A percentile compares a stretch with the other conserved stretches of the same genome.
These are phyloP conservation scores for Phrynocephalus versicolor DNA, from an alignment of 2,113 vertebrate genomes.

Conservation along the genomic window DNA sequence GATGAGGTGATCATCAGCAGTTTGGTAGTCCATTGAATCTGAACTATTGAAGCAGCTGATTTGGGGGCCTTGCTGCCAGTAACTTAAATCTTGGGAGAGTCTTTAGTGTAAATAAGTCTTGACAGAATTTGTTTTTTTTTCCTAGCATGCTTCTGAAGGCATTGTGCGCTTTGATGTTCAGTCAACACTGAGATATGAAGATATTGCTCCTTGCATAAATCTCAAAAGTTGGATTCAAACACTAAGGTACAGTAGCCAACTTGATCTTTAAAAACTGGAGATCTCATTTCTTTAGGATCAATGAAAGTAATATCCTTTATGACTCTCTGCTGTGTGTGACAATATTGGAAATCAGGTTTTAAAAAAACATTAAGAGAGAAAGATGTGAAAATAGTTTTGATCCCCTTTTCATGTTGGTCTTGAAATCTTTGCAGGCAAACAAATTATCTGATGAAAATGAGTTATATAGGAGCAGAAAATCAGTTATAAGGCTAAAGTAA, in stretches of 20 bases:
- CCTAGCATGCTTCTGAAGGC: slow-evolving; percentile 93
- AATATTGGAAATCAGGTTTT: neutral
- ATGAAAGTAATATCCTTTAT: neutral
- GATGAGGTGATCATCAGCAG: no score
- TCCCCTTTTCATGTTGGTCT: neutral
- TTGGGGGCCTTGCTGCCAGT: no score
- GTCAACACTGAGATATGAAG: slow-evolving; percentile 91
- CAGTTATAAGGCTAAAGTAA: neutral
- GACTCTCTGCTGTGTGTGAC: no score
- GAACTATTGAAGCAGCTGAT: no score
- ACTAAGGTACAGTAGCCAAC: slow-evolving; percentile 79
- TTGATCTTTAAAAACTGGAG: neutral
- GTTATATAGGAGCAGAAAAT: neutral
- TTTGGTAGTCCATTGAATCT: no score
- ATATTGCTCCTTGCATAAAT: slow-evolving; percentile 90
- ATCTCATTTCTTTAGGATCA: neutral
- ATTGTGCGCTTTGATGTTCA: slow-evolving; percentile 91
- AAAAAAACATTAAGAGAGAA: neutral
- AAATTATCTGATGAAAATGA: neutral
- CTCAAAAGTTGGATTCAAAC: slow-evolving; percentile 98
- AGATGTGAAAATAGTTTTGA: neutral
- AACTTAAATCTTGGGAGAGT: no score
- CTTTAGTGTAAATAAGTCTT: neutral
- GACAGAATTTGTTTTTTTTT: slow-evolving; percentile 19
- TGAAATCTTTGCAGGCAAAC: neutral